These are phyloP conservation scores for Eubasilissa splendida DNA, from an alignment of 2,888 invertebrate genomes.

Conservation along the genomic window DNA sequence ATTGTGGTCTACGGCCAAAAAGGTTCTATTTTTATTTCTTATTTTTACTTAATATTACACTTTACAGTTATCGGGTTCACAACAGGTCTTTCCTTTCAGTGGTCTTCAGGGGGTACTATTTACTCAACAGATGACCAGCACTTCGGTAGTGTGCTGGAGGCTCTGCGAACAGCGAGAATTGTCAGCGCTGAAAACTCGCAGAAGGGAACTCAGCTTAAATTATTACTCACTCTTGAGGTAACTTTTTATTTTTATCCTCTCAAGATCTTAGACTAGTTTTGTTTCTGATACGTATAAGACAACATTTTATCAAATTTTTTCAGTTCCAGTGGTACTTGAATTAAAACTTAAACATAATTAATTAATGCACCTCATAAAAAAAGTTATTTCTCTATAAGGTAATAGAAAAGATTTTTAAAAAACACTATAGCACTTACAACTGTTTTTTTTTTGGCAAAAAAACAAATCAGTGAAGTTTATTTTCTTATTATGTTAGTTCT, in stretches of 20 bases:
- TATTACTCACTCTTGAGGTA: slow-evolving; percentile 83
- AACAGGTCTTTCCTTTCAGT: slow-evolving; percentile 63
- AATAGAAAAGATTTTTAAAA: too few relatives aligned
- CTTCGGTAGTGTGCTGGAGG: slow-evolving; percentile 76
- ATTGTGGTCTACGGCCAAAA: slow-evolving; percentile 63
- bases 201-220: slow-evolving; percentile 92
- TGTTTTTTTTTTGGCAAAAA: too few relatives aligned
- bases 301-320: too few relatives aligned
- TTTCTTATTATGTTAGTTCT: too few relatives aligned
- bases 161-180: slow-evolving; percentile 79
- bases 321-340: too few relatives aligned
- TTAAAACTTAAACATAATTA: too few relatives aligned
- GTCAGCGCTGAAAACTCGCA: slow-evolving; percentile 84
- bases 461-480: too few relatives aligned
- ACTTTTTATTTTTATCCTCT: slow-evolving; percentile 53
- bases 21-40: slow-evolving; percentile 58
- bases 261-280: too few relatives aligned
- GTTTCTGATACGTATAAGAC: too few relatives aligned
- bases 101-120: slow-evolving; percentile 60
- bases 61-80: neutral
- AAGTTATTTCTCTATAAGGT: too few relatives aligned
- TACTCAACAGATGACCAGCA: slow-evolving; percentile 41
- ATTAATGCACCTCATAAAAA: too few relatives aligned
- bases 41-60: neutral
- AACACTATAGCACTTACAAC: too few relatives aligned